Evolutionary conservation across 2,797 vertebrate genomes (phyloP).

Genomic region (Pitangus sulphuratus): DNA sequence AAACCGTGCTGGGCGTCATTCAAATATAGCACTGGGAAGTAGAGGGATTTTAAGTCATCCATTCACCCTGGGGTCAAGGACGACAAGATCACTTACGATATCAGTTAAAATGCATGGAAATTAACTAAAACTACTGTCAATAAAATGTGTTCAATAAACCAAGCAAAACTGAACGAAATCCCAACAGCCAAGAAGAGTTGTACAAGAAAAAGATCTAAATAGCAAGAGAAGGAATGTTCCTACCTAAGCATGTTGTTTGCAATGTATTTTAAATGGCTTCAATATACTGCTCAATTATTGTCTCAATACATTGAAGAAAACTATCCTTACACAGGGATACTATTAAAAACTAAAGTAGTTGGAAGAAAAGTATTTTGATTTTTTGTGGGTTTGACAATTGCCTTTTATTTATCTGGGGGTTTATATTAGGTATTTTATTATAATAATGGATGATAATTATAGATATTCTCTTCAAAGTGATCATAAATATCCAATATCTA

Average conservation of each 20-base stretch:
- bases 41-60: not conserved
- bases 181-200: not conserved
- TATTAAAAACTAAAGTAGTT: not conserved
- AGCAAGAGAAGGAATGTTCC: not conserved
- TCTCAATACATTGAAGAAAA: not conserved
- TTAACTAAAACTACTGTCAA: not conserved
- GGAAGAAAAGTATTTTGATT: not conserved
- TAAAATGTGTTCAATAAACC: not conserved
- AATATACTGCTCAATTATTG: not conserved
- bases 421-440: not conserved
- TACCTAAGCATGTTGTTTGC: not conserved
- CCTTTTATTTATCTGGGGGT: not conserved
- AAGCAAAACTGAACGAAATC: not conserved
- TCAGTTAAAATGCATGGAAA: not conserved
- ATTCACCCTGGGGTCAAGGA: not conserved
- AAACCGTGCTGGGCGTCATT: not conserved
- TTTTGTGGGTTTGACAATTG: not conserved
- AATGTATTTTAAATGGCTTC: not conserved
- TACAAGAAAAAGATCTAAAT: not conserved
- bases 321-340: not conserved
- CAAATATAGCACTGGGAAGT: not conserved
- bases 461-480: slow-evolving; percentile 12
- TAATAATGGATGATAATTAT: not conserved
- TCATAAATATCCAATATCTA: slow-evolving; percentile 23
- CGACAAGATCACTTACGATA: not conserved